These are phyloP conservation scores for Trichonephila inaurata DNA, from an alignment of 1,140 invertebrate genomes.

Conservation along the genomic window DNA sequence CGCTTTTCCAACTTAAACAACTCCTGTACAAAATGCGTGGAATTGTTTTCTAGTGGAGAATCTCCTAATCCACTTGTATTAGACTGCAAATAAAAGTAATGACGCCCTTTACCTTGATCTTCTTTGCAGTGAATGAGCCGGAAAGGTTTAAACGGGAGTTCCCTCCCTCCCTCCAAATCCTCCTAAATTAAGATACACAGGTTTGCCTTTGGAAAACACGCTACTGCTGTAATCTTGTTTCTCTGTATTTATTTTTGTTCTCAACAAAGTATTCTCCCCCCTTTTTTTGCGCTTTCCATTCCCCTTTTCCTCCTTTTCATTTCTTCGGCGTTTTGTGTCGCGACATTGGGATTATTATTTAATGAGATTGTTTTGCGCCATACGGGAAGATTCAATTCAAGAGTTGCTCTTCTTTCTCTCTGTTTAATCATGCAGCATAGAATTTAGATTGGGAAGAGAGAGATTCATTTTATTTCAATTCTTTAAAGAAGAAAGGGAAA, in stretches of 20 bases:
- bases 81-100: slow-evolving; percentile 69
- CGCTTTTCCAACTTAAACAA: background rate
- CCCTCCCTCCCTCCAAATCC: slow-evolving; percentile 49
- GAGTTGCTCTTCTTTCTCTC: background rate
- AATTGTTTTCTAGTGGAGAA: slow-evolving; percentile 2
- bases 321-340: background rate
- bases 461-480: background rate
- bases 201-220: slow-evolving; percentile 57
- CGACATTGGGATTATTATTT: slow-evolving; percentile 56
- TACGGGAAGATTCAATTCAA: slow-evolving; percentile 44
- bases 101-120: slow-evolving; percentile 58
- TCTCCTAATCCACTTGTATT: slow-evolving; percentile 54
- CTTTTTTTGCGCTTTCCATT: background rate
- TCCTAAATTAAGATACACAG: slow-evolving; percentile 71
- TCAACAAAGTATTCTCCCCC: background rate
- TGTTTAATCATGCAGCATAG: background rate
- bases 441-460: background rate
- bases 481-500: background rate
- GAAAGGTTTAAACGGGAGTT: slow-evolving; percentile 59
- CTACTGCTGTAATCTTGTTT: slow-evolving; percentile 55
- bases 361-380: slow-evolving; percentile 47
- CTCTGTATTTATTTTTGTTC: slow-evolving; percentile 51
- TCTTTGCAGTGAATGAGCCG: slow-evolving; percentile 51
- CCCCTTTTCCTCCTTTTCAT: background rate
- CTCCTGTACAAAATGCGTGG: background rate